A percentile compares a stretch with the other conserved stretches of the same genome.
Evolutionary conservation across 2,113 vertebrate species (phyloP).

Genomic region (Scartelaos histophorus): DNA sequence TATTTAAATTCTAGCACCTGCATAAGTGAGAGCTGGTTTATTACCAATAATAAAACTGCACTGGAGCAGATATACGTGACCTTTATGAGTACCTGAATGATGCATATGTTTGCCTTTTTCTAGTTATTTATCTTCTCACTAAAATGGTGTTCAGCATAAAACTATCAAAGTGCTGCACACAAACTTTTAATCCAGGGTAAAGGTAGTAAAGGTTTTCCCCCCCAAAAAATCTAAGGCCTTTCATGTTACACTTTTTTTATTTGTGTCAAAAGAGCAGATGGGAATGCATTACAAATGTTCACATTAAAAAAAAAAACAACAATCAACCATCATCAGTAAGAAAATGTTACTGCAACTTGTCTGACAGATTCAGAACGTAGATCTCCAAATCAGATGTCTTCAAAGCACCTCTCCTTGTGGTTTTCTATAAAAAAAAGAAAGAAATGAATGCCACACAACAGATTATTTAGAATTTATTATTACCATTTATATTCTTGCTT

Average conservation of each 20-base stretch:
- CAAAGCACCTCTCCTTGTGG: slow-evolving; percentile 12
- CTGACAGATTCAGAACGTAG: background rate
- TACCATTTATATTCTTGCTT: too few relatives aligned
- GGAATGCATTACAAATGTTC: slow-evolving; percentile 60
- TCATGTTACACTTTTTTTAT: slow-evolving; percentile 46
- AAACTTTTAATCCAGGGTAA: background rate
- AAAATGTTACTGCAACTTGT: slow-evolving; percentile 36
- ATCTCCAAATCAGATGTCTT: slow-evolving; percentile 10
- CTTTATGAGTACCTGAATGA: background rate
- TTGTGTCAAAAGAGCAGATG: slow-evolving; percentile 54
- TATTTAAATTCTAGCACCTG: background rate
- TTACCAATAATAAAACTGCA: background rate
- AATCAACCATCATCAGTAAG: slow-evolving; percentile 26
- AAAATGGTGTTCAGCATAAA: background rate
- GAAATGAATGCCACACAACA: too few relatives aligned
- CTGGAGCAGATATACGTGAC: background rate
- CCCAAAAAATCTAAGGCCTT: too few relatives aligned
- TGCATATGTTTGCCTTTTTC: background rate
- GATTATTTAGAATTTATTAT: too few relatives aligned
- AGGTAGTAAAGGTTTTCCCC: too few relatives aligned
- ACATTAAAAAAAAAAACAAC: slow-evolving; percentile 42
- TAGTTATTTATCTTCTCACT: background rate
- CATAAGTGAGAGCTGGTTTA: background rate
- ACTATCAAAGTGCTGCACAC: background rate
- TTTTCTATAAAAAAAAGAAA: slow-evolving; percentile 27